phyloP scores from a whole-genome alignment of 2,113 vertebrate genomes.

The Morphnarchus princeps region DNA sequence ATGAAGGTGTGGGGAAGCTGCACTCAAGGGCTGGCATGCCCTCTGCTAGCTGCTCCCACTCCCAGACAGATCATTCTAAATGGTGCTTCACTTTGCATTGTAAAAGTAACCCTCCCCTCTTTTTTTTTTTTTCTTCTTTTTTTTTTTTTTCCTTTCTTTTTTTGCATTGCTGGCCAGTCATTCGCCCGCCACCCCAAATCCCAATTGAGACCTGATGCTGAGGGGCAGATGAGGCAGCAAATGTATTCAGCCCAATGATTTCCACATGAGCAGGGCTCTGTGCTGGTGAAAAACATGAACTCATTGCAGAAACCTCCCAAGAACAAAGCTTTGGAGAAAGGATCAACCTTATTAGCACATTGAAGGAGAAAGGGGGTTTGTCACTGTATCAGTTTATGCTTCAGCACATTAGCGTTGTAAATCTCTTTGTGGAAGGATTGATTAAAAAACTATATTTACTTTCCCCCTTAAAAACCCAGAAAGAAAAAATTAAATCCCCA shows the following conservation, averaged over 20 bases:
- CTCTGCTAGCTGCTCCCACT: neutral
- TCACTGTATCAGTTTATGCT: conserved; percentile 62
- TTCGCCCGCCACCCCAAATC: neutral
- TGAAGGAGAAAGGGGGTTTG: conserved; percentile 52
- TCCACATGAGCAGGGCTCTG: conserved; percentile 49
- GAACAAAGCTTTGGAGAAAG: conserved; percentile 48
- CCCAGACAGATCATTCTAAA: neutral
- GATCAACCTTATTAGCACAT: conserved; percentile 66
- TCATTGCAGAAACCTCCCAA: conserved; percentile 53
- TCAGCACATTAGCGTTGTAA: conserved; percentile 26
- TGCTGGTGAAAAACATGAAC: conserved; percentile 25
- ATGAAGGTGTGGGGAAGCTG: neutral
- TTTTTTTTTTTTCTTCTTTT: neutral
- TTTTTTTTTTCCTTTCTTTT: accelerated
- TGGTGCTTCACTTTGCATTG: neutral
- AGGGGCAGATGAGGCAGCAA: neutral
- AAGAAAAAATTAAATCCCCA: neutral
- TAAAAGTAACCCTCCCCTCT: neutral
- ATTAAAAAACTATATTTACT: conserved; percentile 28
- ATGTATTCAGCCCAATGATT: conserved; percentile 41
- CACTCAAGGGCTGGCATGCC: neutral
- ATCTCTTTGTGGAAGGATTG: conserved; percentile 23
- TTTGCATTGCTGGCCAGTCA: neutral
- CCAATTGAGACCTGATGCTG: conserved; percentile 10
- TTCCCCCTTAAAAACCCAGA: neutral